Percentiles rank a stretch among this genome's conserved stretches.
Evolutionary conservation across 53 echinoderm and acorn worm genomes (phyloP).

Genomic region (Actinopyga echinites): DNA sequence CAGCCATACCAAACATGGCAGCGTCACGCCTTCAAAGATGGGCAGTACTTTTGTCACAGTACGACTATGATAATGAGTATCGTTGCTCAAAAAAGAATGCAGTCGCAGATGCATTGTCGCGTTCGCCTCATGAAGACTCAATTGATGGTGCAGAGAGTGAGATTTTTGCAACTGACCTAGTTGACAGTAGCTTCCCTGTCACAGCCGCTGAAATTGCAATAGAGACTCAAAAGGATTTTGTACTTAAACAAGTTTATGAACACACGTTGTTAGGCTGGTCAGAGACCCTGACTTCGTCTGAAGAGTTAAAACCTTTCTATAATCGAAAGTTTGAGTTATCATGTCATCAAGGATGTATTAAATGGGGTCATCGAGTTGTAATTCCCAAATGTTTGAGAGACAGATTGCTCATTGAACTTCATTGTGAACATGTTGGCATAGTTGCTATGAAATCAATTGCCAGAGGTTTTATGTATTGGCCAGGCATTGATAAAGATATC

Average conservation of each 20-base stretch:
- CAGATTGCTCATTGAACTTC: constrained; percentile 16
- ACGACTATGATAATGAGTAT: constrained; percentile 50
- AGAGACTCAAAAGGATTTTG: background rate
- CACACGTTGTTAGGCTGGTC: constrained; percentile 17
- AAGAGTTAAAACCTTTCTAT: constrained; percentile 26
- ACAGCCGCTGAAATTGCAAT: constrained; percentile 60
- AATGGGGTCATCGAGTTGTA: constrained; percentile 34
- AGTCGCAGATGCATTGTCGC: constrained; percentile 58
- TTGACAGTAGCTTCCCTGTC: constrained; percentile 61
- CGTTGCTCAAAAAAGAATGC: constrained; percentile 36
- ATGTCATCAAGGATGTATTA: constrained; percentile 35
- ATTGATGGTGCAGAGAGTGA: no score
- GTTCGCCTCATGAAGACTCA: constrained; percentile 50
- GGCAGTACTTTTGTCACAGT: no score
- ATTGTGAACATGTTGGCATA: constrained; percentile 52
- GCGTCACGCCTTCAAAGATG: no score
- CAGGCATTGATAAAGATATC: constrained; percentile 47
- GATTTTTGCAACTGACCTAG: constrained; percentile 29
- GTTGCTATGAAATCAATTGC: constrained; percentile 45
- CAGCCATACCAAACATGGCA: constrained; percentile 1
- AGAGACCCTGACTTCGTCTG: background rate
- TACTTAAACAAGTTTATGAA: constrained; percentile 5
- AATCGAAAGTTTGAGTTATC: constrained; percentile 33
- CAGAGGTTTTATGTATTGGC: constrained; percentile 54
- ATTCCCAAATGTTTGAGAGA: background rate